Evolutionary conservation across 1,140 invertebrate species (phyloP), one percentile per base, ranked within the genome.

Genomic region (Palaemon carinicauda): DNA sequence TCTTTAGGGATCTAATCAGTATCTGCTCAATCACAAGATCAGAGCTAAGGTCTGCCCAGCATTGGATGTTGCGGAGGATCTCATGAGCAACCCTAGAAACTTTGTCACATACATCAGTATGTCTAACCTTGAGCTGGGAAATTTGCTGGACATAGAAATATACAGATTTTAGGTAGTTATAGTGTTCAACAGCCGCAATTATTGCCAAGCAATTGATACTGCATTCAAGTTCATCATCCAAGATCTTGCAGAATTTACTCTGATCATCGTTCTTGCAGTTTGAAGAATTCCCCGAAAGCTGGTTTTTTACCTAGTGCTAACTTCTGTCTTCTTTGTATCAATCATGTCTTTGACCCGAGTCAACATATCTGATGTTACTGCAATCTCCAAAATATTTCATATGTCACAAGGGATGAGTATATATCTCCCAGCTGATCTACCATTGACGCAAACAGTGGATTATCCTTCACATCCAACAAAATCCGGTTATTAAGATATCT

Each of bases 101-200:
- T 60, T 60, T 60, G 65, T 71, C 65, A 71, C 24, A 77, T 77
- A 77, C 31, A 74, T 74, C 29, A 74, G 71, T n/a, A 74, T 74
- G 29, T 74, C 71, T 74, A 31, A 29, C 29, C 71, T 27, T 29
- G 71, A 74, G 71, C 24, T 74, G 5, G 71, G n/a, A 74, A 4
- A 74, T 74, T 74, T 74, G 2, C 24, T 74, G 71, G 71, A 74
- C 71, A 74, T 74, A 74, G 29, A 74, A 74, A 74, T 74, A 74
- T 21, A 21, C 71, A 74, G 3, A 74, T 74, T 74, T 74, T 21
- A 74, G 71, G 31, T 31, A 74, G 71, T 71, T 71, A 21, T 3
- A n/a, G 65, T 71, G 15, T 31, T 21, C 65, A 71, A 21, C 65
- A 71, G 21, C 41, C 10, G 27, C 74, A 77, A 77, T 41, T 77